Evolutionary conservation across 2,888 invertebrate species (phyloP).

Genomic region (Torymus aiolomorphi): DNA sequence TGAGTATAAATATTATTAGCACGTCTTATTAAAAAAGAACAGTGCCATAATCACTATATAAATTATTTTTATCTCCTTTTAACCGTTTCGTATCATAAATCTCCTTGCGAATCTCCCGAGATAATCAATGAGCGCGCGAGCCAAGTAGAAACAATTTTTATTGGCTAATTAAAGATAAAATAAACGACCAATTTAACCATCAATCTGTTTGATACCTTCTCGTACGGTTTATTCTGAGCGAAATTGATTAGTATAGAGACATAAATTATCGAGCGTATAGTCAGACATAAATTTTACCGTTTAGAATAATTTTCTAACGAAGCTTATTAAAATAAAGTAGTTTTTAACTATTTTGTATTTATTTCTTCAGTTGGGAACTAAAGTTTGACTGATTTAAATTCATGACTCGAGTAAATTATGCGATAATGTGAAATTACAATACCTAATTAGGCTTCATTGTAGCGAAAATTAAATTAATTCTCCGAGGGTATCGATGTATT

Average conservation of each 20-base stretch:
- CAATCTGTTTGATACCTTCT: slow-evolving; percentile 1
- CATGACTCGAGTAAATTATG: too few species aligned
- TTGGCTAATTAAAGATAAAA: slow-evolving; percentile 10
- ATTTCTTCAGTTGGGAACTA: too few species aligned
- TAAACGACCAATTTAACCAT: slow-evolving; percentile 27
- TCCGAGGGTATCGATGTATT: too few species aligned
- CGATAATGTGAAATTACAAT: too few species aligned
- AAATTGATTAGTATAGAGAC: slow-evolving; percentile 9
- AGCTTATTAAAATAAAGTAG: background rate
- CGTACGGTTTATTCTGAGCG: background rate
- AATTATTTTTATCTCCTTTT: slow-evolving; percentile 42
- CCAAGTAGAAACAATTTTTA: slow-evolving; percentile 28
- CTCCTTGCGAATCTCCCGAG: slow-evolving; percentile 11
- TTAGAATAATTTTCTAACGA: background rate
- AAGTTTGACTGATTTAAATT: too few species aligned
- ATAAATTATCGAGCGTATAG: slow-evolving; percentile 7
- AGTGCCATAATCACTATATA: slow-evolving; percentile 31
- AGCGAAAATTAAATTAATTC: too few species aligned
- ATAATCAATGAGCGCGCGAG: slow-evolving; percentile 27
- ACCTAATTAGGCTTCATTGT: too few species aligned
- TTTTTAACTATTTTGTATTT: too few species aligned
- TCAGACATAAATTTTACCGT: slow-evolving; percentile 8
- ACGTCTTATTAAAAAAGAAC: slow-evolving; percentile 31
- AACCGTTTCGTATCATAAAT: slow-evolving; percentile 20
- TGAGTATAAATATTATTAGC: background rate